Conservation (phyloP, 2,113 vertebrate species). For the Paralichthys olivaceus region DNA sequence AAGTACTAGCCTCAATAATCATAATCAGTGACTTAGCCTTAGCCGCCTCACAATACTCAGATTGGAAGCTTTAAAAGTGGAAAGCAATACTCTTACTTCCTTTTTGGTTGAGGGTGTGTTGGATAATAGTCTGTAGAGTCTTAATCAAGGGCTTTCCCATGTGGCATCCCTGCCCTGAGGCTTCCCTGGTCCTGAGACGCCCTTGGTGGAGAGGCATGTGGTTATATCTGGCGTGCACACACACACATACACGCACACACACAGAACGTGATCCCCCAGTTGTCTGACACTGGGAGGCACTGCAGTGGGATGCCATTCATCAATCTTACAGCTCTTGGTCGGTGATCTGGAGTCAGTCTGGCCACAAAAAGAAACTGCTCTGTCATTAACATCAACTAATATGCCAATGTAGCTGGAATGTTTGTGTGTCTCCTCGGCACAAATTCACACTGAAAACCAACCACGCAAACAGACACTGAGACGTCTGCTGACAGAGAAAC, state of each 20-base stretch:
- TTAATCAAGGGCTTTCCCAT: slow-evolving; percentile 78
- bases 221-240: slow-evolving; percentile 53
- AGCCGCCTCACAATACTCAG: slow-evolving; percentile 20
- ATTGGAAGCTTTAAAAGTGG: slow-evolving; percentile 46
- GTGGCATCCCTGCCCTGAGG: slow-evolving; percentile 63
- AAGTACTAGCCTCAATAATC: slow-evolving; percentile 36
- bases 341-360: slow-evolving; percentile 71
- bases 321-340: slow-evolving; percentile 66
- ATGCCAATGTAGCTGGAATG: slow-evolving; percentile 47
- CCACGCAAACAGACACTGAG: slow-evolving; percentile 21
- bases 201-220: slow-evolving; percentile 67
- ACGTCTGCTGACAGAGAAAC: slow-evolving; percentile 26
- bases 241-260: not conserved
- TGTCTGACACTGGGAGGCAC: slow-evolving; percentile 62
- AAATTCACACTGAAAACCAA: slow-evolving; percentile 46
- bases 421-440: slow-evolving; percentile 39
- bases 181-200: slow-evolving; percentile 64
- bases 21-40: slow-evolving; percentile 23
- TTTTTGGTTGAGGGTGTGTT: slow-evolving; percentile 62
- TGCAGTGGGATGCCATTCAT: slow-evolving; percentile 66
- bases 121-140: slow-evolving; percentile 54
- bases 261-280: slow-evolving; percentile 43
- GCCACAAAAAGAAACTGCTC: slow-evolving; percentile 64
- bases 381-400: slow-evolving; percentile 70
- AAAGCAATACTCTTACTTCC: slow-evolving; percentile 62